These are phyloP conservation scores for Cheilosia scutellata DNA, from an alignment of 2,888 invertebrate genomes.

Conservation along the genomic window DNA sequence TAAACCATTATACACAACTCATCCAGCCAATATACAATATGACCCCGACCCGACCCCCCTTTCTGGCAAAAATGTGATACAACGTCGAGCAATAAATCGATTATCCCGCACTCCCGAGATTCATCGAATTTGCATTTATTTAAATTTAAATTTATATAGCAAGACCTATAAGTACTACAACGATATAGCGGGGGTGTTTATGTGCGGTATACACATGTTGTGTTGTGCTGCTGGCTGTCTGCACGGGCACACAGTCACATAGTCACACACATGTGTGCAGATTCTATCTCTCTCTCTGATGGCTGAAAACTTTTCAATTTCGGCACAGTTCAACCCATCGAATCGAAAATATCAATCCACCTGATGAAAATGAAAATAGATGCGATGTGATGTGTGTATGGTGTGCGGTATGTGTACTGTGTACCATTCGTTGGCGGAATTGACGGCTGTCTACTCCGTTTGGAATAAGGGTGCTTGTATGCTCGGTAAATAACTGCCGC, in stretches of 20 bases:
- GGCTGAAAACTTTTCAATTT: slow-evolving; percentile 70
- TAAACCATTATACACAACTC: background rate
- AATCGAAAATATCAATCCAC: slow-evolving; percentile 77
- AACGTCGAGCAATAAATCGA: slow-evolving; percentile 71
- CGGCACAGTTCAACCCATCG: slow-evolving; percentile 67
- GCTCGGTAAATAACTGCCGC: slow-evolving; percentile 61
- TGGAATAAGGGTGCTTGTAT: slow-evolving; percentile 66
- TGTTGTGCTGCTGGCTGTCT: slow-evolving; percentile 22
- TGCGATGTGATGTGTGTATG: slow-evolving; percentile 73
- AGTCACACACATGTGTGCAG: slow-evolving; percentile 24
- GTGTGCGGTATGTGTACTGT: slow-evolving; percentile 51
- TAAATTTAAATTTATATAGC: slow-evolving; percentile 75
- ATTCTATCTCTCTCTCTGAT: slow-evolving; percentile 40
- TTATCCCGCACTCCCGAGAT: slow-evolving; percentile 60
- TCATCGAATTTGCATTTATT: slow-evolving; percentile 74
- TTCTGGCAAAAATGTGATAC: slow-evolving; percentile 54
- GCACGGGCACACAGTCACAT: background rate
- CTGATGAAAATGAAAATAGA: slow-evolving; percentile 78
- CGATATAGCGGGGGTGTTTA: slow-evolving; percentile 52
- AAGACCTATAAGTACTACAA: slow-evolving; percentile 57
- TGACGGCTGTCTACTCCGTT: slow-evolving; percentile 72
- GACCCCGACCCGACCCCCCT: slow-evolving; percentile 29
- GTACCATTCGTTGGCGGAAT: slow-evolving; percentile 72
- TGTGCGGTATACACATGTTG: slow-evolving; percentile 57
- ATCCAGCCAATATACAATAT: slow-evolving; percentile 5